Conservation (phyloP, 2,113 vertebrate species). For the Cinclus cinclus region DNA sequence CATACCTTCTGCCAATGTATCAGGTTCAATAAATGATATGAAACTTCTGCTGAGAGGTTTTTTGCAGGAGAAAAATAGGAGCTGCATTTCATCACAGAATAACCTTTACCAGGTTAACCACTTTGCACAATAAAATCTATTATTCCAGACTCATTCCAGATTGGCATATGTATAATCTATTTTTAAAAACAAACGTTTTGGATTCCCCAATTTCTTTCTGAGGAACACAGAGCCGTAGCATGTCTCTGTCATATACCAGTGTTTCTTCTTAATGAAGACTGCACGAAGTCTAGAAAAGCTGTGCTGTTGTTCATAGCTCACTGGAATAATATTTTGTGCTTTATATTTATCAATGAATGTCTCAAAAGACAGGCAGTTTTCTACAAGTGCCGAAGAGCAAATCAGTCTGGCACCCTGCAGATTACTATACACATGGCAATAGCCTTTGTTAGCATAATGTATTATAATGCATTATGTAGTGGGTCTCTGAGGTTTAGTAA, state of each 20-base stretch:
- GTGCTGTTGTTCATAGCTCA: background rate
- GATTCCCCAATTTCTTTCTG: conserved; percentile 17
- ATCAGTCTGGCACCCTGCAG: background rate
- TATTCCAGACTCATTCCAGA: background rate
- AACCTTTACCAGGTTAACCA: background rate
- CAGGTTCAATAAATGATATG: background rate
- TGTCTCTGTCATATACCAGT: background rate
- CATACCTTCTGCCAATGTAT: background rate
- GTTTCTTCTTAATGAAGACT: background rate
- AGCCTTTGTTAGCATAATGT: background rate
- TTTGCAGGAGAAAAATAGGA: background rate
- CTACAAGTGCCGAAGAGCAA: background rate
- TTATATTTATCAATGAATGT: background rate
- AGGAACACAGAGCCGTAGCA: background rate
- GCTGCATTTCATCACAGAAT: background rate
- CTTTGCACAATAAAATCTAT: background rate
- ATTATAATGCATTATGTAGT: background rate
- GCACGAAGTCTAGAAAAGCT: background rate
- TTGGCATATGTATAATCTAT: background rate
- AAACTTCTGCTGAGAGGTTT: background rate
- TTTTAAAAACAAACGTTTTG: background rate
- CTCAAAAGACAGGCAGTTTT: background rate
- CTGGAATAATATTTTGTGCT: background rate
- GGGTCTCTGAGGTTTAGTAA: conserved; percentile 7
- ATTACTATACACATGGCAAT: background rate